phyloP scores from a whole-genome alignment of 1,140 invertebrate genomes.

The Lepidurus couesii region DNA sequence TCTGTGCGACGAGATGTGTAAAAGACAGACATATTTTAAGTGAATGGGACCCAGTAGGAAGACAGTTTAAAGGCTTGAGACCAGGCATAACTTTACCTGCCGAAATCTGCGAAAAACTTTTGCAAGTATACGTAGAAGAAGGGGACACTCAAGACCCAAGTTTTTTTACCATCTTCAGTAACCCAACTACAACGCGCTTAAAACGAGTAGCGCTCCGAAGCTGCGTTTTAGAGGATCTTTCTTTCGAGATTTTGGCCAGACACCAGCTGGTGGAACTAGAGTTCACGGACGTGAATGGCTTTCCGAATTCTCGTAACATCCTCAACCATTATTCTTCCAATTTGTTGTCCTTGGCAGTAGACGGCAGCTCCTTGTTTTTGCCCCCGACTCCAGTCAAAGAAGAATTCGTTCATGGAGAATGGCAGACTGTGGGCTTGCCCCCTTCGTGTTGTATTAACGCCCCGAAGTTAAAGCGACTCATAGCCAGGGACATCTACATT shows the following conservation, averaged over 20 bases:
- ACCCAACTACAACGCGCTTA: slow-evolving; percentile 59
- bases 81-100: slow-evolving; percentile 56
- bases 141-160: slow-evolving; percentile 52
- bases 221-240: slow-evolving; percentile 61
- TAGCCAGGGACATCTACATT: slow-evolving; percentile 52
- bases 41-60: not conserved
- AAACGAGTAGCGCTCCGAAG: slow-evolving; percentile 62
- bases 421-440: slow-evolving; percentile 45
- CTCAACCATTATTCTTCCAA: slow-evolving; percentile 49
- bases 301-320: slow-evolving; percentile 25
- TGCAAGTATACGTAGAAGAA: slow-evolving; percentile 47
- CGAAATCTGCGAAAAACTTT: slow-evolving; percentile 64
- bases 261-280: slow-evolving; percentile 68
- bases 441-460: slow-evolving; percentile 54
- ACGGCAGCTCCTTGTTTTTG: slow-evolving; percentile 39
- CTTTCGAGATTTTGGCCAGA: slow-evolving; percentile 58
- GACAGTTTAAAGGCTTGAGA: slow-evolving; percentile 40
- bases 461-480: slow-evolving; percentile 58
- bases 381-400: slow-evolving; percentile 32
- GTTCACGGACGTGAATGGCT: slow-evolving; percentile 43
- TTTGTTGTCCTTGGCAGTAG: slow-evolving; percentile 45
- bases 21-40: not conserved
- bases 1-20: not conserved
- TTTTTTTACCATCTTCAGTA: slow-evolving; percentile 65
- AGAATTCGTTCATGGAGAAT: slow-evolving; percentile 27